Evolutionary conservation across 2,888 invertebrate genomes (phyloP), one percentile per base, ranked within the genome.

Genomic region (Catocala fraxini): DNA sequence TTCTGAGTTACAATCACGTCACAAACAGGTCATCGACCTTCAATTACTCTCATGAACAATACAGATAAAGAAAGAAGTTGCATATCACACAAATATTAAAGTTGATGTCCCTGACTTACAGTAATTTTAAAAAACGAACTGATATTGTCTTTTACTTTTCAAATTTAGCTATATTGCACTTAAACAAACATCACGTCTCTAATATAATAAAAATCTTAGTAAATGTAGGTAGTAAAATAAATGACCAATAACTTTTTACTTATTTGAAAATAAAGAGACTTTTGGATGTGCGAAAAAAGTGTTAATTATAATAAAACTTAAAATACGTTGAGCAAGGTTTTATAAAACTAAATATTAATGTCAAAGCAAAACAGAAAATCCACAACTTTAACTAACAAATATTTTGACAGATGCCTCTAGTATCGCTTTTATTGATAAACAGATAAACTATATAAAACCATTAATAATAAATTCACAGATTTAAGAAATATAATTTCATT

Each of bases 1-100:
- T 76, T 83, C 69, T 75, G 83, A 87, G 75, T 75, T 78, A 80
- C 76, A 84, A 77, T 79, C 75, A 80, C 69, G 76, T 80, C 75
- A 80, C 55, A 70, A 69, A 67, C 25, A 33, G 53, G 58, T 64
- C 56, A 11, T 4, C 7, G 59, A 67, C 56, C 63, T 59, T 54
- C 59, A 54, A 34, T 55, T 52, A 56, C 41, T 48, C 42, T 25
- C 51, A 57, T 15, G 39, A 54, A 25, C 41, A 42, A 41, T 51
- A 12, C 10, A 13, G 15, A 13, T 1, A 39, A 10, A 42, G 12
- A 47, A 48, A 59, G 7, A 52, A 68, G 64, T 56, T 71, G 66
- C 77, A 77, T 69, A 75, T 71, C 66, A 51, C 54, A 60, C 25
- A 9, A 49, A 33, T 39, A 45, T 25, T 3, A 25, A 15, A 15